A percentile compares a stretch with the other conserved stretches of the same genome.
Evolutionary conservation across 2,113 vertebrate genomes (phyloP).

Genomic region (Tychaedon coryphoeus): DNA sequence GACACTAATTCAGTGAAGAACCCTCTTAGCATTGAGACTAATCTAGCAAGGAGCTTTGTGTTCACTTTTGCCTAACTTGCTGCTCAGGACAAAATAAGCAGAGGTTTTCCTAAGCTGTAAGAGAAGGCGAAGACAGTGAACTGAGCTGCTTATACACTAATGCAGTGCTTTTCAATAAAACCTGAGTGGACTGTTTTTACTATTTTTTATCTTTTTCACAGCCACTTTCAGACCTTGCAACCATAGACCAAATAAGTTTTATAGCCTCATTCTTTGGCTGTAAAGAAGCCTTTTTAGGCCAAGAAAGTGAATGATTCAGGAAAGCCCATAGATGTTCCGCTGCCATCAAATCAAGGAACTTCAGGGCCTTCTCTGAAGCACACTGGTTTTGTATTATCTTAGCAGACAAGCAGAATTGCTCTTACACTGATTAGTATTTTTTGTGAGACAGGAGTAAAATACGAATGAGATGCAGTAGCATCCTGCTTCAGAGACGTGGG

Average conservation of each 20-base stretch:
- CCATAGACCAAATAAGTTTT: background rate
- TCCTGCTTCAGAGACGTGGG: background rate
- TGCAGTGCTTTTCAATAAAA: background rate
- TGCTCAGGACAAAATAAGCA: background rate
- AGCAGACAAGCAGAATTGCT: background rate
- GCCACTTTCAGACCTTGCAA: background rate
- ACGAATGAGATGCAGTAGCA: background rate
- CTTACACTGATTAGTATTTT: background rate
- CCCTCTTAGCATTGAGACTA: background rate
- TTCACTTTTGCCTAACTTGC: background rate
- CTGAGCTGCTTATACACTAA: background rate
- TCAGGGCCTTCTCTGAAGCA: background rate
- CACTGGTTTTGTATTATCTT: background rate
- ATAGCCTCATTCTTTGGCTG: background rate
- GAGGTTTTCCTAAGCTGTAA: background rate
- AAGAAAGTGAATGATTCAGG: background rate
- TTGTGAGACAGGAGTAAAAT: background rate
- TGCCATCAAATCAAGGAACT: background rate
- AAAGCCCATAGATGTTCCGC: background rate
- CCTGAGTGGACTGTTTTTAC: background rate
- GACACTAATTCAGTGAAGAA: background rate
- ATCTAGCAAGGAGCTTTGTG: background rate
- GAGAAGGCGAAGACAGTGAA: background rate
- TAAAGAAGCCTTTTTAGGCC: background rate
- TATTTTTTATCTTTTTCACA: background rate